A percentile compares a stretch with the other conserved stretches of the same genome.
Conservation (phyloP, 2,797 vertebrate genomes). For the Bothrops alternatus region DNA sequence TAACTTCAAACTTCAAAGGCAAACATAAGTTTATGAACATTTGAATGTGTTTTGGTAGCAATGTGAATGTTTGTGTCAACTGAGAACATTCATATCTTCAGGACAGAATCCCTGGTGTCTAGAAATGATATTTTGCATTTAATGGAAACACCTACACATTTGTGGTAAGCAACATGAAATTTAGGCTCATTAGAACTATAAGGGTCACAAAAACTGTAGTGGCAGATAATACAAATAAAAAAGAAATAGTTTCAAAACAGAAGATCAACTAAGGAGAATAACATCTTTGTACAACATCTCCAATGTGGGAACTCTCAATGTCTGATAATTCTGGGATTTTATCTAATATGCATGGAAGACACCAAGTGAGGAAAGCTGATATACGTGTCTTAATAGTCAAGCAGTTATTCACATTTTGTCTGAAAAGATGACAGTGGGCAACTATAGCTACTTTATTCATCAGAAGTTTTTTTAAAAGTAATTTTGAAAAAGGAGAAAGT, state of each 20-base stretch:
- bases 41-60: conserved; percentile 58
- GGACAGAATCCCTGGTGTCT: conserved; percentile 27
- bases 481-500: neutral
- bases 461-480: neutral
- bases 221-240: neutral
- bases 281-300: neutral
- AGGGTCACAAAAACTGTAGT: neutral
- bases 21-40: conserved; percentile 43
- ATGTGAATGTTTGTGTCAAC: conserved; percentile 51
- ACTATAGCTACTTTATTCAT: neutral
- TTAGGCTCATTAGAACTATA: neutral
- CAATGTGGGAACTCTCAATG: neutral
- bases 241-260: neutral
- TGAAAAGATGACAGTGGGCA: neutral
- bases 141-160: neutral
- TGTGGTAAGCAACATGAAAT: conserved; percentile 4
- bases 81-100: conserved; percentile 6
- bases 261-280: neutral
- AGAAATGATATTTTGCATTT: conserved; percentile 3
- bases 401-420: neutral
- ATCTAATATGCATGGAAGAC: neutral
- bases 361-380: neutral
- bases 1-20: conserved; percentile 59
- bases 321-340: neutral
- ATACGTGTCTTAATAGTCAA: neutral